Base-by-base conservation (phyloP, 2,113 vertebrate species). In the Bubo bubo region DNA sequence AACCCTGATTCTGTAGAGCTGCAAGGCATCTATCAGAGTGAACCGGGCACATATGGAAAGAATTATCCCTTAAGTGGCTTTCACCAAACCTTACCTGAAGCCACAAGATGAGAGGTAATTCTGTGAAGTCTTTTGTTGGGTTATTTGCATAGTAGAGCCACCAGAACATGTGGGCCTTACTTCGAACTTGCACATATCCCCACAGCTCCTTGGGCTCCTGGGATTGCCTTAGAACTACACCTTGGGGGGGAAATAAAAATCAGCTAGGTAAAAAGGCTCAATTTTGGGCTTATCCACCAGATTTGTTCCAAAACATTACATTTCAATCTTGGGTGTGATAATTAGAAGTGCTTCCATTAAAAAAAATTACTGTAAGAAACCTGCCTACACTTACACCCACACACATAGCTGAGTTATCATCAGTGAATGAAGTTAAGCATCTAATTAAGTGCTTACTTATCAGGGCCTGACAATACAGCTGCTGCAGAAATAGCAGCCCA, bases 151-250 rank as follows among this genome's bases (percentile, higher is more conserved):
- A 98, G 84, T 99, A 99, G 11, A 99, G 98, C 99, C 99, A 99
- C 99, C 99, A 99, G 97, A 99, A 99, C 99, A 99, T 99, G 98
- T 99, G 98, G 12, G 99, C 99, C 62, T 99, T 98, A 47, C 97
- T 97, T 17, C 99, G 98, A 53, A 99, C 98, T 4, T 99, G 96
- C 90, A 99, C 99, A 52, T 99, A 99, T 30, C 93, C 97, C 99
- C 99, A 99, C 4, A 74, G 79, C 77, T 99, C 99, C 58, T 98
- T 98, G 58, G 97, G 92, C 28, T 98, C 93, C 20, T 13, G 52
- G 3, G 90, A 26, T n/a, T 66, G 66, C 93, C 94, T 66, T 37
- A 97, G 14, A 64, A 79, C 72, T 27, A 83, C 92, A 56, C 98
- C 98, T 98, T 63, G 72, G 30, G 73, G 32, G 23, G 8, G 71